Evolutionary conservation across 2,797 vertebrate species (phyloP).

Genomic region (Orestias chungarensis): DNA sequence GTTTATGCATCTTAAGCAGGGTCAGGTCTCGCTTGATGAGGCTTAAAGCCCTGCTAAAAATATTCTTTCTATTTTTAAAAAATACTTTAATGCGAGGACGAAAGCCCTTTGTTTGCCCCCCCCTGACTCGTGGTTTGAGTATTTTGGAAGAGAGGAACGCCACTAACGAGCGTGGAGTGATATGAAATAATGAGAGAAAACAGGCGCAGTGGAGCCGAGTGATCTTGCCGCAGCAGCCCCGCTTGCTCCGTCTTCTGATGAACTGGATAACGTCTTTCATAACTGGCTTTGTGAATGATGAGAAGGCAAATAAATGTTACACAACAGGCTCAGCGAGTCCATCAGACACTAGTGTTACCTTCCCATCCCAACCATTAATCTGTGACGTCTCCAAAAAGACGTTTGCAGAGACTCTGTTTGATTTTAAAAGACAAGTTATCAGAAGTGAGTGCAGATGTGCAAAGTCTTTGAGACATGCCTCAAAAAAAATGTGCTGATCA

Average conservation of each 20-base stretch:
- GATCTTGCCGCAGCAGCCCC: conserved; percentile 14
- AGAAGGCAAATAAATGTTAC: conserved; percentile 8
- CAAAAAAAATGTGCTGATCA: too few species aligned
- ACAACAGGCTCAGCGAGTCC: background rate
- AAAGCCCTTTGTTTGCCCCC: conserved; percentile 42
- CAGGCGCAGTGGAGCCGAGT: conserved; percentile 18
- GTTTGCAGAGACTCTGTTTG: background rate
- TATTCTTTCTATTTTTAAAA: conserved; percentile 50
- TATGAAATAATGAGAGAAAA: conserved; percentile 63
- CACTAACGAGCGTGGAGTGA: conserved; percentile 60
- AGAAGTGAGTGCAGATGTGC: too few species aligned
- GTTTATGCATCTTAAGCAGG: conserved; percentile 10
- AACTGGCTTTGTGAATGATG: conserved; percentile 9
- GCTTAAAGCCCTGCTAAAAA: conserved; percentile 20
- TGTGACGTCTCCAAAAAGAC: background rate
- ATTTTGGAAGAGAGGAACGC: conserved; percentile 55
- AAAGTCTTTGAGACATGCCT: too few species aligned
- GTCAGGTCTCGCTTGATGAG: conserved; percentile 19
- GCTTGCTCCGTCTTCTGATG: conserved; percentile 24
- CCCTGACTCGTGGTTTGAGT: conserved; percentile 18
- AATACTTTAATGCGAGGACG: conserved; percentile 35
- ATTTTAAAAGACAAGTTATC: too few species aligned
- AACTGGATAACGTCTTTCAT: conserved; percentile 27
- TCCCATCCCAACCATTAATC: background rate
- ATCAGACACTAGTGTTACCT: background rate